Base-by-base conservation (phyloP, 30 jellyfish, hydroid and myxozoan species). In the Pseudorhiza aurosa region DNA sequence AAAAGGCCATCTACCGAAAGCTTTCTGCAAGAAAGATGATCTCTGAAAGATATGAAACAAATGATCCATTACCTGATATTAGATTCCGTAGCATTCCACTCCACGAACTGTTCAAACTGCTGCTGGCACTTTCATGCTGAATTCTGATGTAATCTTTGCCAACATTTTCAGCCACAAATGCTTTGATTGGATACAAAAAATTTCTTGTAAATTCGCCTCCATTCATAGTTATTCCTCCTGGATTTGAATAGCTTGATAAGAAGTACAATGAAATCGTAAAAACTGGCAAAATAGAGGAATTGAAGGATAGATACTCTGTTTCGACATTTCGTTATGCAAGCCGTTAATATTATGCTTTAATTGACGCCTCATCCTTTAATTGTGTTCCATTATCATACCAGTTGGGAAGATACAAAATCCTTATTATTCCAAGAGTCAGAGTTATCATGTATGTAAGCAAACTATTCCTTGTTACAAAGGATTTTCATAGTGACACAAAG, bases 71-170 rank as follows among this genome's bases (percentile, higher is more conserved):
- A 70, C 83, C 53, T 43, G 72, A 12, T 8, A 1, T 30, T 25
- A 70, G 32, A 70, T 70, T 70, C 4, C 21, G 47, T 2, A 70
- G 55, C 42, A 44, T 50, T 1, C 70, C 70, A 19, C 15, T 21
- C 83, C 83, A 70, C 25, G 83, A 44, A 0, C n/a, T 1, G 1
- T 70, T 45, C 32, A 21, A 70, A 2, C 32, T 4, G 8, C 70
- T 32, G 53, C 72, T 47, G 10, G 24, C 71, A 28, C 8, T 15
- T 47, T 28, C 28, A 50, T 47, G 83, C 58, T 46, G 47, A 19
- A 70, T 35, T 50, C 43, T 17, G 17, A 70, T 70, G 50, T 44
- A 70, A 40, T 70, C 83, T 8, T 32, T 4, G 3, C 56, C 70
- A 43, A 3, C 31, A 0, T 4, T 10, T 0, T 70, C 83, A 2